Base-by-base conservation (phyloP, 2,113 vertebrate genomes). In the Sturnus vulgaris region DNA sequence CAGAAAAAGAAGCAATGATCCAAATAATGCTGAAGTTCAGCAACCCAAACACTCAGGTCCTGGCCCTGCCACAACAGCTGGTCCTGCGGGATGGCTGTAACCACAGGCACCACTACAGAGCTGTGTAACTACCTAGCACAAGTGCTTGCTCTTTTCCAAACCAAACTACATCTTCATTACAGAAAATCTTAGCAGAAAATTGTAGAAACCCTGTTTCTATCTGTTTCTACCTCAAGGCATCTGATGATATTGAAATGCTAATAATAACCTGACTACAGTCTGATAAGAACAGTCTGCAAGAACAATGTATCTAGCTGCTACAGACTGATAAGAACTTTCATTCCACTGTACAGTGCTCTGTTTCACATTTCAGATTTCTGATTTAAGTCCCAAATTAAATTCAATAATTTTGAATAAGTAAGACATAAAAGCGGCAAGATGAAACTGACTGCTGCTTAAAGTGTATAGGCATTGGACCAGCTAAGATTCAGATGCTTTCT, bases 41-140 rank as follows among this genome's bases (percentile, higher is more conserved):
- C 47, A 59, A 31, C 31, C 47, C 18, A 56, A 50, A 37, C 5
- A 27, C 57, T 61, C 50, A 28, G 71, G 46, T 37, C 37, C 66
- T 22, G 42, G 39, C 70, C 23, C 27, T n/a, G 13, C 16, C 37
- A 30, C 47, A 50, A 59, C 14, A 66, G 57, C 57, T 19, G 40
- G 53, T 21, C 33, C 63, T 2, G 4, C 0, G 2, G 16, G 25
- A 59, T 52, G 42, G 12, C 0, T 69, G 42, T n/a, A 65, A 75
- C 57, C 49, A 56, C 77, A 23, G 1, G 31, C 11, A 73, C 24
- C 12, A 5, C 65, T 52, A 10, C 8, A 40, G 35, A 20, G 3
- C 2, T 1, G 0, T 33, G 15, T 25, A 33, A 83, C 24, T 40
- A 12, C 35, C 68, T 59, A n/a, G 63, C 50, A 59, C 30, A 66